Conservation (phyloP, 1,140 invertebrate genomes). For the Drosophila erecta region DNA sequence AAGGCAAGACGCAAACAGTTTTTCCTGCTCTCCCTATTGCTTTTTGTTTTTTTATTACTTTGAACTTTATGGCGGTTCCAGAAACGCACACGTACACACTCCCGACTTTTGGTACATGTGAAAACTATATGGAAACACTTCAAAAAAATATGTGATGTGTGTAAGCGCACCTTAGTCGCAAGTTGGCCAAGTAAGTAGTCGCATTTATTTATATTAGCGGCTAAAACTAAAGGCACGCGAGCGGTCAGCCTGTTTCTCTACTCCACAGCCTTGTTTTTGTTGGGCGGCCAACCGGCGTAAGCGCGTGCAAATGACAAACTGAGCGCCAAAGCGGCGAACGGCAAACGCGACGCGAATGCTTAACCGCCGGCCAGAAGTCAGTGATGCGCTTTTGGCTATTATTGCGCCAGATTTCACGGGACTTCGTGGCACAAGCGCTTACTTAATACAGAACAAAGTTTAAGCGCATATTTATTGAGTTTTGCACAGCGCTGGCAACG, state of each 20-base stretch:
- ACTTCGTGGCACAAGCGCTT: no score
- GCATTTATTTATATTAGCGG: conserved; percentile 49
- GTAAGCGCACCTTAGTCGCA: conserved; percentile 17
- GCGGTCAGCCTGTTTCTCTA: neutral
- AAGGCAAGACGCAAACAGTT: conserved; percentile 17
- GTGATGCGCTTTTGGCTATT: conserved; percentile 15
- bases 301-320: conserved; percentile 78
- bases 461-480: no score
- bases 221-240: conserved; percentile 58
- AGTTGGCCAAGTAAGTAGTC: conserved; percentile 50
- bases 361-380: conserved; percentile 5
- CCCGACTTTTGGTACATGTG: conserved; percentile 3
- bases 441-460: no score
- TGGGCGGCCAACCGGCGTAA: conserved; percentile 66
- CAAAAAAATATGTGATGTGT: conserved; percentile 8
- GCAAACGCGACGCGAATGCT: conserved; percentile 11
- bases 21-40: conserved; percentile 34
- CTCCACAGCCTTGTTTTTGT: neutral
- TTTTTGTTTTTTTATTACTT: conserved; percentile 58
- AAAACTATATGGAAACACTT: conserved; percentile 6
- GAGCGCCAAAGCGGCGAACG: conserved; percentile 66
- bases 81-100: conserved; percentile 20
- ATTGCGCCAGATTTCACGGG: neutral
- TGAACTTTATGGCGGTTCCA: conserved; percentile 66
- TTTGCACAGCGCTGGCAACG: no score